phyloP scores from a whole-genome alignment of 2,888 invertebrate species.

The Caenorhabditis doughertyi region DNA sequence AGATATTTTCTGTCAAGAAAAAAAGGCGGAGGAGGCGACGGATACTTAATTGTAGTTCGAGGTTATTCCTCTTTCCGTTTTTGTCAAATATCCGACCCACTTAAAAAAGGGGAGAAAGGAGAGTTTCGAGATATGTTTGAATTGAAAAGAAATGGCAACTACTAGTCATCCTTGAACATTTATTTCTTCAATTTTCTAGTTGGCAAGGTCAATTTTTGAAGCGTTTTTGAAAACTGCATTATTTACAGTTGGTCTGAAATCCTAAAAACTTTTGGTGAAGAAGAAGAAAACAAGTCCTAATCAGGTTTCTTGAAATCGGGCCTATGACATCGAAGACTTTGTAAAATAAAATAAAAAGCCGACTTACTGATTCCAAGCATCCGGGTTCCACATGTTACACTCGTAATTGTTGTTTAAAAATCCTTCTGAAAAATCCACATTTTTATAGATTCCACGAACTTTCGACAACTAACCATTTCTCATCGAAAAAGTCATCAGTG shows the following conservation, averaged over 20 bases:
- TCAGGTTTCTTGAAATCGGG: no score
- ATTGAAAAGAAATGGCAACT: conserved; percentile 7
- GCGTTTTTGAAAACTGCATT: no score
- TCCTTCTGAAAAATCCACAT: conserved; percentile 25
- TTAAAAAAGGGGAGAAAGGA: conserved; percentile 34
- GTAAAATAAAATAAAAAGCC: no score
- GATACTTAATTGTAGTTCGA: conserved; percentile 31
- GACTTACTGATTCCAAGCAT: conserved; percentile 41
- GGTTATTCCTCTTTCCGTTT: conserved; percentile 9
- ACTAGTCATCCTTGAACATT: conserved; percentile 8
- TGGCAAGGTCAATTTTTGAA: conserved; percentile 8
- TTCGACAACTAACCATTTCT: conserved; percentile 21
- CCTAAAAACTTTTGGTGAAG: not conserved
- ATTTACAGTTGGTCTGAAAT: no score
- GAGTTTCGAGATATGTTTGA: conserved; percentile 44
- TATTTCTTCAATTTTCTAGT: no score
- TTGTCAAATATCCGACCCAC: conserved; percentile 53
- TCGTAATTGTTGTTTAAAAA: no score
- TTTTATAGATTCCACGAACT: not conserved
- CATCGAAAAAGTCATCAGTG: conserved; percentile 29
- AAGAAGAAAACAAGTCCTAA: no score
- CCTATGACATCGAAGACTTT: no score
- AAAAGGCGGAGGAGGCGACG: not conserved
- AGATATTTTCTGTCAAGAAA: no score
- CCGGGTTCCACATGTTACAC: conserved; percentile 21